Evolutionary conservation across 2,888 invertebrate genomes (phyloP), one percentile per base, ranked within the genome.

Genomic region (Stictocephala bisonia): DNA sequence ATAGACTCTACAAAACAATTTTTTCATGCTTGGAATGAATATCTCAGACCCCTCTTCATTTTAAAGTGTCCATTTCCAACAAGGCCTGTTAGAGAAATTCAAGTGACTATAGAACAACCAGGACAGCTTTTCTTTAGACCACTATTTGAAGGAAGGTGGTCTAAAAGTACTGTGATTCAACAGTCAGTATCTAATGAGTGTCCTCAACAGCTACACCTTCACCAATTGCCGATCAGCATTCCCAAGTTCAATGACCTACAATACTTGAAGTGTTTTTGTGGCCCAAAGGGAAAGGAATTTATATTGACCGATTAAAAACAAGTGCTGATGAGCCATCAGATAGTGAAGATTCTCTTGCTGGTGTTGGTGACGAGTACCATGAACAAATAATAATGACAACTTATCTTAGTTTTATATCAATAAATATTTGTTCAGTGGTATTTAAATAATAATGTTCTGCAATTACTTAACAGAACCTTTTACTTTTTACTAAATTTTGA

Each of bases 181-280:
- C 41, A n/a, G n/a, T 41, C 41, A 41, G 41, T 41, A 3, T 18
- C 41, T 18, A 15, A 4, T 41, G 41, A 41, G 41, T 22, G 22
- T 6, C 35, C 35, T 35, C 35, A 9, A 35, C 35, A 35, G 13
- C 51, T 22, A 26, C 51, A 13, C 15, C 64, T 20, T 31, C 40
- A 24, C 22, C 29, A 35, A 20, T 64, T 64, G 41, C n/a, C 64
- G 2, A 26, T 35, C 11, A 22, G 22, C 22, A n/a, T 20, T 24
- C 20, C 64, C 4, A 64, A 64, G 22, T 64, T 35, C 64, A 64
- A 64, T 4, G 64, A 64, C 22, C 35, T 64, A 41, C 64, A 31
- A 13, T 3, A 20, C 13, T 24, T 64, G 13, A 64, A 64, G 22
- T n/a, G 18, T 13, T 64, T 64, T 41, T 41, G 40, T 20, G 40